Evolutionary conservation across 2,113 vertebrate genomes (phyloP).

Genomic region (Oncorhynchus clarkii): DNA sequence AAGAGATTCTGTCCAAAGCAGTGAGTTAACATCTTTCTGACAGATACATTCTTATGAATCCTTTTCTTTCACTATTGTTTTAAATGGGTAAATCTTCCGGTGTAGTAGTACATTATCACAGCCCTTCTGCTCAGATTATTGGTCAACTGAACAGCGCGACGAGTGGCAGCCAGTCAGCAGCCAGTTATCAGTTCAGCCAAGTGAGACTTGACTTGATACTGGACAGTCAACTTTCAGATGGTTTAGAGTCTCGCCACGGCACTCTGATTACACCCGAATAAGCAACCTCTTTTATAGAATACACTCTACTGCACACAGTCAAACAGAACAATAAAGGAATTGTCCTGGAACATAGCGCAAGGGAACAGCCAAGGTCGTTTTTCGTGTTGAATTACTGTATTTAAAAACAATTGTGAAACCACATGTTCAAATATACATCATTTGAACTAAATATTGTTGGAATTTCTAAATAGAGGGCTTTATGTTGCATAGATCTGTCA

Average conservation of each 20-base stretch:
- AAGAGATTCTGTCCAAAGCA: background rate
- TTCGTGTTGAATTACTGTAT: constrained; percentile 41
- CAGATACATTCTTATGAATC: background rate
- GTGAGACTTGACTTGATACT: constrained; percentile 14
- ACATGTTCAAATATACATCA: constrained; percentile 45
- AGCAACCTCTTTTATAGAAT: constrained; percentile 13
- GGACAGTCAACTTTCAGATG: constrained; percentile 8
- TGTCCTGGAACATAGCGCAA: constrained; percentile 22
- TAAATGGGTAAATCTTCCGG: background rate
- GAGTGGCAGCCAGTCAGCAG: constrained; percentile 6
- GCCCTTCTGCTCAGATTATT: background rate
- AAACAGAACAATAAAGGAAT: constrained; percentile 30
- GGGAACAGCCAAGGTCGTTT: constrained; percentile 18
- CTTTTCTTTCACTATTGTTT: background rate
- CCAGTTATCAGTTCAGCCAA: background rate
- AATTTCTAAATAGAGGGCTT: background rate
- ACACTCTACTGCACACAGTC: constrained; percentile 6
- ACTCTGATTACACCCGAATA: constrained; percentile 13
- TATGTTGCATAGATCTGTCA: background rate
- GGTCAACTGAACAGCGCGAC: background rate
- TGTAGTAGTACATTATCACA: background rate
- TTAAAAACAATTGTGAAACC: constrained; percentile 40
- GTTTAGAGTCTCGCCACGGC: constrained; percentile 9
- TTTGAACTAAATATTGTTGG: constrained; percentile 39
- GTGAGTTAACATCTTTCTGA: background rate